Base-by-base conservation (phyloP, 2,888 invertebrate species). In the Gisinianus flammeolus region DNA sequence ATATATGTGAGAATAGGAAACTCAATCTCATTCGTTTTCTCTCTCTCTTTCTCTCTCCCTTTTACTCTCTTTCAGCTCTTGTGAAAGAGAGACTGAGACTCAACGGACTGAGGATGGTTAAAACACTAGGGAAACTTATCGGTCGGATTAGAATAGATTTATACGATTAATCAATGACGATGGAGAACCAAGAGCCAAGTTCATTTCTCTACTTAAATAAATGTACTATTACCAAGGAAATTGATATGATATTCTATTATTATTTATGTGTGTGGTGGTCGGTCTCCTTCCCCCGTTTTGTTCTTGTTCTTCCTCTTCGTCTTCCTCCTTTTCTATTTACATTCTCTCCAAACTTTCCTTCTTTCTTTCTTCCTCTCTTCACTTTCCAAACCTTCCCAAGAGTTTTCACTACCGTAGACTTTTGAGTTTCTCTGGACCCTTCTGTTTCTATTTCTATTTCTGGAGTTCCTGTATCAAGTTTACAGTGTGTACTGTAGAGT, bases 111-210 rank as follows among this genome's bases (percentile, higher is more conserved):
- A 26, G 30, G 31, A 66, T 30, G 30, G 31, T 0, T 26, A 30
- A 28, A 19, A 8, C 28, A 30, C 19, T 19, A 67, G 31, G 19
- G 24, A 33, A 68, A 68, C 22, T 68, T 68, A 68, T 68, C 68
- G 44, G 22, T n/a, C 35, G 68, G 68, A 44, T 68, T 68, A 68
- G 24, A 35, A 12, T 35, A 44, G 68, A 24, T 68, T 68, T 33
- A 33, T 68, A 68, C 68, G 24, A 68, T 68, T 44, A 68, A 68
- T 68, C 35, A 68, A 68, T 68, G 62, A 62, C 28, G 62, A 62
- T 26, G 28, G 24, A 58, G 58, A 44, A 2, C n/a, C n/a, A n/a
- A n/a, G n/a, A 54, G 54, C n/a, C 54, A 54, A 54, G 54, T 54
- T 54, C n/a, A 54, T 54, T 44, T 54, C 54, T 54, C 16, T n/a